A percentile compares a stretch with the other conserved stretches of the same genome.
phyloP scores from a whole-genome alignment of 2,888 invertebrate genomes.

The Syritta pipiens region DNA sequence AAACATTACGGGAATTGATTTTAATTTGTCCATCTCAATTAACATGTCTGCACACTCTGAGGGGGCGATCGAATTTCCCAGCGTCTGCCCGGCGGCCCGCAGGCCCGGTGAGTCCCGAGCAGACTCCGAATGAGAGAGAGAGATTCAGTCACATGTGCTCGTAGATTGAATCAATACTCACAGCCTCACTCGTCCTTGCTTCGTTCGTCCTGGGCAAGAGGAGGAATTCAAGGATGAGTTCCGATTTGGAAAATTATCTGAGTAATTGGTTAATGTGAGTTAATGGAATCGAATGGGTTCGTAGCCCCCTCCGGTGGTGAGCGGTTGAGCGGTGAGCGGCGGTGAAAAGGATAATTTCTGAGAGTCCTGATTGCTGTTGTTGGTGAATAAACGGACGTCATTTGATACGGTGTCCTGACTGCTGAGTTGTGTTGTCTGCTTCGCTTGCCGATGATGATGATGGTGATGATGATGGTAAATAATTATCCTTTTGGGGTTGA shows the following conservation, averaged over 20 bases:
- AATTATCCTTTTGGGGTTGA: constrained; percentile 3
- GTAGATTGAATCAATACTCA: constrained; percentile 46
- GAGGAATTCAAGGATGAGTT: constrained; percentile 59
- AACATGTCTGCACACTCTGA: constrained; percentile 52
- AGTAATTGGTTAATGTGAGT: constrained; percentile 68
- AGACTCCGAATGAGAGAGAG: too few species aligned
- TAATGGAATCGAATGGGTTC: constrained; percentile 61
- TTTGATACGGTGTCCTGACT: background rate
- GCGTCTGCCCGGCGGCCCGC: constrained; percentile 5
- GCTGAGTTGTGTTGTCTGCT: background rate
- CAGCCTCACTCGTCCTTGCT: too few species aligned
- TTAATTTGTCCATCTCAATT: constrained; percentile 61
- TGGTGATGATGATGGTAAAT: constrained; percentile 3
- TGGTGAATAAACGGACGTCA: constrained; percentile 12
- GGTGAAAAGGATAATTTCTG: constrained; percentile 10
- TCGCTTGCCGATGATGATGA: too few species aligned
- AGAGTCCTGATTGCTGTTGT: constrained; percentile 37
- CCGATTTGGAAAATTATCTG: constrained; percentile 62
- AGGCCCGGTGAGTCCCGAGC: too few species aligned
- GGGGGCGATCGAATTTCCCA: background rate
- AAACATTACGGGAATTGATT: constrained; percentile 53
- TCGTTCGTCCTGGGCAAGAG: too few species aligned
- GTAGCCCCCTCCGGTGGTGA: too few species aligned
- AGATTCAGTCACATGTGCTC: constrained; percentile 52
- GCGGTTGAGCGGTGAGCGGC: constrained; percentile 12